Conservation (phyloP, 2,113 vertebrate species). For the Dipodomys ordii region DNA sequence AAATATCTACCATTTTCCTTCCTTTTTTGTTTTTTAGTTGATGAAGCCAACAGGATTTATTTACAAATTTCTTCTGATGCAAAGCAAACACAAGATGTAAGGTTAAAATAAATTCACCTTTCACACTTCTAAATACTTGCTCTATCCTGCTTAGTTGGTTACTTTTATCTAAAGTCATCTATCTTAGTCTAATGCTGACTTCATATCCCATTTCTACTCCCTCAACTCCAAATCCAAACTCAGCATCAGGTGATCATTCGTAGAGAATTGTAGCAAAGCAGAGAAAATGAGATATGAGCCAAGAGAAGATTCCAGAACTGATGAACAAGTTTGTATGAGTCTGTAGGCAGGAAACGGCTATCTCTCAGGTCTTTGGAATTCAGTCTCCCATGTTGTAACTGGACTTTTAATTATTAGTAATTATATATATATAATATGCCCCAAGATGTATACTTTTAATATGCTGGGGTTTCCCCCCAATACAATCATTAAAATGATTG, state of each 20-base stretch:
- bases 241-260: no score
- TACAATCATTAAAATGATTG: background rate
- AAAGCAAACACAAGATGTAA: slow-evolving; percentile 54
- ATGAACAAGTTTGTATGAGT: background rate
- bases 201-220: no score
- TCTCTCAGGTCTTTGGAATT: background rate
- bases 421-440: background rate
- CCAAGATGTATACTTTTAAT: background rate
- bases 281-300: background rate
- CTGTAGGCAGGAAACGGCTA: background rate
- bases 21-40: background rate
- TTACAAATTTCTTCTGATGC: slow-evolving; percentile 66
- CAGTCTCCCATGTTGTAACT: background rate
- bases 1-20: slow-evolving; percentile 2
- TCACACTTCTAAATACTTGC: no score
- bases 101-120: background rate
- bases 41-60: slow-evolving; percentile 60
- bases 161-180: no score
- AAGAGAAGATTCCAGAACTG: slow-evolving; percentile 47
- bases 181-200: no score
- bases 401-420: background rate
- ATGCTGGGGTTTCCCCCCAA: background rate
- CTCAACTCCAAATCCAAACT: no score
- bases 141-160: no score
- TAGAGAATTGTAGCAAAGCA: background rate